These are phyloP conservation scores for Oceanodroma leucorhoa DNA, from an alignment of 2,797 vertebrate genomes.

Conservation along the genomic window DNA sequence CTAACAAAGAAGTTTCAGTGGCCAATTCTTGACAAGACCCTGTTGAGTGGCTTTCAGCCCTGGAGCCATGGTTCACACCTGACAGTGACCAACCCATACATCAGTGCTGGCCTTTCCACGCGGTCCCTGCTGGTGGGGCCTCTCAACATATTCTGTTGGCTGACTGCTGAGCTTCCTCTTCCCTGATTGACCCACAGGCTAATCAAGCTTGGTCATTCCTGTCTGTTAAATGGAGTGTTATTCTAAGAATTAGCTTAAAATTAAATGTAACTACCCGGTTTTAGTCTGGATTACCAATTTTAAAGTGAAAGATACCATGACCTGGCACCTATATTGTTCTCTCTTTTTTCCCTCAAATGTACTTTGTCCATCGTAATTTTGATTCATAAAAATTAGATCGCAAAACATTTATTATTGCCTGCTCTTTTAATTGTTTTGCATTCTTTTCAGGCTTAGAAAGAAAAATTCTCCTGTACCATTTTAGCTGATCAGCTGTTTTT, in stretches of 20 bases:
- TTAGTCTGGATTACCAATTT: not conserved
- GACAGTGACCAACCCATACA: not conserved
- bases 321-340: not conserved
- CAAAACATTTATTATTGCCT: not conserved
- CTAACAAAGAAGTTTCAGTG: not conserved
- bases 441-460: not conserved
- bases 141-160: not conserved
- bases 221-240: not conserved
- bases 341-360: not conserved
- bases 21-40: not conserved
- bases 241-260: not conserved
- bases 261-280: not conserved
- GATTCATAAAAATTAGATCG: not conserved
- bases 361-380: not conserved
- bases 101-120: rapidly evolving
- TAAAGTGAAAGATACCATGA: not conserved
- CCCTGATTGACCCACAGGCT: not conserved
- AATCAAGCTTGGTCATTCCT: not conserved
- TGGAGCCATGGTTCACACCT: not conserved
- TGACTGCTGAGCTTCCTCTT: not conserved
- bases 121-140: not conserved
- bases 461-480: not conserved
- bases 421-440: not conserved
- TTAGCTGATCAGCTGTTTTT: not conserved
- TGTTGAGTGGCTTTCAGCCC: not conserved